phyloP scores from a whole-genome alignment of 2,888 invertebrate species.

The Euzophera pinguis region DNA sequence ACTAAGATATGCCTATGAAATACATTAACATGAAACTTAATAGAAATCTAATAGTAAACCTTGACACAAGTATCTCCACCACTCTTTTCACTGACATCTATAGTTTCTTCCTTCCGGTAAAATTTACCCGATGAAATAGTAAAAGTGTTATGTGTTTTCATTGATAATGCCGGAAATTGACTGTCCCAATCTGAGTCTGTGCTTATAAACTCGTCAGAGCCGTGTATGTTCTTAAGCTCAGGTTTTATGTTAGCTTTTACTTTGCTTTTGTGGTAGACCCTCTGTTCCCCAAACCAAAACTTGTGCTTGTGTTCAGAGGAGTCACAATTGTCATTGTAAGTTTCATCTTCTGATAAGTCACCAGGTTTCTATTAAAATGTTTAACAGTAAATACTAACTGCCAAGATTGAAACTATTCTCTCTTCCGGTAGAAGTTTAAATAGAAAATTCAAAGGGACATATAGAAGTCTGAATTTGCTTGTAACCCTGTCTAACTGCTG shows the following conservation, averaged over 20 bases:
- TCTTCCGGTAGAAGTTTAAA: too few species aligned
- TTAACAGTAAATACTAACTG: background rate
- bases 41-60: constrained; percentile 38
- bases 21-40: constrained; percentile 18
- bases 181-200: constrained; percentile 69
- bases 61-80: constrained; percentile 62
- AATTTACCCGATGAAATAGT: constrained; percentile 60
- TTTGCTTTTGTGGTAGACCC: constrained; percentile 65
- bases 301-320: constrained; percentile 40
- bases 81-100: constrained; percentile 62
- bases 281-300: constrained; percentile 63
- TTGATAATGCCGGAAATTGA: constrained; percentile 65
- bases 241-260: constrained; percentile 34
- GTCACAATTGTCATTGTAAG: constrained; percentile 43
- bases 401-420: too few species aligned
- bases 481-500: too few species aligned
- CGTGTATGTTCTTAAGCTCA: constrained; percentile 46
- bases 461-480: too few species aligned
- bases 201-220: constrained; percentile 62
- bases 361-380: constrained; percentile 50
- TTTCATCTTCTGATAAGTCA: constrained; percentile 67
- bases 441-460: too few species aligned
- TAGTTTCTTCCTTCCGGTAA: constrained; percentile 54
- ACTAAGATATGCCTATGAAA: background rate
- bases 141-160: constrained; percentile 69